A percentile compares a stretch with the other conserved stretches of the same genome.
Evolutionary conservation across 2,113 vertebrate species (phyloP).

Genomic region (Microcebus jonahi): DNA sequence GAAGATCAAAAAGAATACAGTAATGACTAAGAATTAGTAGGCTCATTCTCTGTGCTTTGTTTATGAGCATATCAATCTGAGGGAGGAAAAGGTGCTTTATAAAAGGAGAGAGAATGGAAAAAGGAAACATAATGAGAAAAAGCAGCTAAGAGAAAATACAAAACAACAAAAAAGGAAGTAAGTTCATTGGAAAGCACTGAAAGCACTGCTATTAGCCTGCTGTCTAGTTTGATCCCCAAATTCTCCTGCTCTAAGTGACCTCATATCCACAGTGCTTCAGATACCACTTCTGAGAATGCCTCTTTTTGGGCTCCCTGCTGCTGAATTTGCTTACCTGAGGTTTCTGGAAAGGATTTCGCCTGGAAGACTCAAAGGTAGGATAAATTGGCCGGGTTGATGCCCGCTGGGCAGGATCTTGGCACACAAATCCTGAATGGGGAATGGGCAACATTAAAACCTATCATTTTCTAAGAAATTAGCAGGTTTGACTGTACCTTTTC

Average conservation of each 20-base stretch:
- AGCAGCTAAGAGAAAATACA: neutral
- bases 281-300: neutral
- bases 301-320: neutral
- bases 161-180: neutral
- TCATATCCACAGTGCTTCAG: neutral
- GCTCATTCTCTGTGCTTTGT: neutral
- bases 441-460: slow-evolving; percentile 52
- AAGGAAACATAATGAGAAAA: neutral
- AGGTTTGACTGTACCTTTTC: slow-evolving; percentile 27
- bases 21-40: slow-evolving; percentile 18
- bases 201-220: neutral
- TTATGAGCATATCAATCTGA: slow-evolving; percentile 3
- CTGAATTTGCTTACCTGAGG: slow-evolving; percentile 87
- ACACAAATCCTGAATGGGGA: slow-evolving; percentile 91
- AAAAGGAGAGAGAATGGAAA: neutral
- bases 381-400: slow-evolving; percentile 84
- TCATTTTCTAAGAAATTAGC: slow-evolving; percentile 42
- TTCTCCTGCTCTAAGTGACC: neutral
- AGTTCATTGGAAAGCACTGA: neutral
- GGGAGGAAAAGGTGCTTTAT: neutral
- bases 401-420: slow-evolving; percentile 92
- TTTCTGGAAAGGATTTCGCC: slow-evolving; percentile 86
- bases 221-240: neutral
- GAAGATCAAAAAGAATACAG: neutral
- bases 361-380: slow-evolving; percentile 85